These are phyloP conservation scores for Eira barbara DNA, from an alignment of 2,113 vertebrate genomes.

Conservation along the genomic window DNA sequence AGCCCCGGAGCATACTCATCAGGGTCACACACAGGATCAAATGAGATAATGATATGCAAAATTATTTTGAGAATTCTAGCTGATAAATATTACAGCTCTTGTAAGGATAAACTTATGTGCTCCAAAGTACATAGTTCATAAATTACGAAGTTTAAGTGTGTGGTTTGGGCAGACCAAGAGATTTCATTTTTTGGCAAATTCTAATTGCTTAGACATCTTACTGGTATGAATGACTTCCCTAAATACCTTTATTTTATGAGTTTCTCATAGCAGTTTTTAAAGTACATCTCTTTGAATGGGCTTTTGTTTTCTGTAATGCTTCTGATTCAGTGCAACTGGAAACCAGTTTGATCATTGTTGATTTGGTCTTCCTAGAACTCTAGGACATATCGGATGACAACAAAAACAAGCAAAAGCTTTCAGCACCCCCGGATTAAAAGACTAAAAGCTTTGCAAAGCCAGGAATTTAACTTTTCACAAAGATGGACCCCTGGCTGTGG, in stretches of 20 bases:
- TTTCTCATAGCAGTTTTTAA: background rate
- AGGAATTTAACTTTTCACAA: background rate
- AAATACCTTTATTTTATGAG: background rate
- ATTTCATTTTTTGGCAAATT: slow-evolving; percentile 22
- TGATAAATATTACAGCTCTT: background rate
- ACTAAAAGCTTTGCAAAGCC: background rate
- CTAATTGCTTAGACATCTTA: background rate
- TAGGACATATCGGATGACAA: background rate
- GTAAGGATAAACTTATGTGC: background rate
- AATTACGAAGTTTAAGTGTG: background rate
- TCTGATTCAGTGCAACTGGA: background rate
- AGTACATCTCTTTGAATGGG: background rate
- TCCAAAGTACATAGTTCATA: background rate
- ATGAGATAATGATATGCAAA: background rate
- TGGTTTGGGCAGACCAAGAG: background rate
- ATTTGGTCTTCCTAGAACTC: background rate
- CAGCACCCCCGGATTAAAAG: background rate
- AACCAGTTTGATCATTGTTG: background rate
- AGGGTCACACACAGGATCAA: background rate
- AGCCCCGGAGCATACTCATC: background rate
- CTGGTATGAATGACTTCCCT: background rate
- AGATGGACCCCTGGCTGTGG: background rate
- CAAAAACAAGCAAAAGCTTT: background rate
- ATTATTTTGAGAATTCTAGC: slow-evolving; percentile 1
- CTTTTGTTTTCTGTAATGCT: background rate